Evolutionary conservation across 2,797 vertebrate species (phyloP).

Genomic region (Numenius phaeopus): DNA sequence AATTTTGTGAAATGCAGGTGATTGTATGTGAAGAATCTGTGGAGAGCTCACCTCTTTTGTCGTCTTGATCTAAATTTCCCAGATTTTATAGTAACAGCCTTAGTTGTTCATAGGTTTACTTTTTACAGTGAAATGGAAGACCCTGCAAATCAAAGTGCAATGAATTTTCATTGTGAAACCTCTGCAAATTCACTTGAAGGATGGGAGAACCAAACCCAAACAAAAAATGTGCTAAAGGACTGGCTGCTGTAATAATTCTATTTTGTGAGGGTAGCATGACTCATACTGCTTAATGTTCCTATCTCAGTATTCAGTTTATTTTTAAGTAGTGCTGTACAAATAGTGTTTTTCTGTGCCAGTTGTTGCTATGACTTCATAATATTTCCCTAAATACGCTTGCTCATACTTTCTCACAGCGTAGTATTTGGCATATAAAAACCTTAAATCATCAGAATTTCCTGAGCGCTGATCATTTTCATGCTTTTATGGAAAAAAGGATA

Average conservation of each 20-base stretch:
- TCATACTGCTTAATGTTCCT: conserved; percentile 72
- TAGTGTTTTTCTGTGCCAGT: conserved; percentile 64
- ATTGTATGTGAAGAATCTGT: neutral
- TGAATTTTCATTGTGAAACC: neutral
- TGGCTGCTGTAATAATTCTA: conserved; percentile 52
- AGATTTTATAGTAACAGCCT: neutral
- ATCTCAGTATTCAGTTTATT: conserved; percentile 78
- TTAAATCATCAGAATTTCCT: conserved; percentile 55
- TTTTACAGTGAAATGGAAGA: neutral
- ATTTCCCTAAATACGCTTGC: conserved; percentile 77
- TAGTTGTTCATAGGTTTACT: neutral
- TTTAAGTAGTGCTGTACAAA: conserved; percentile 75
- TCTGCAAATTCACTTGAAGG: conserved; percentile 7
- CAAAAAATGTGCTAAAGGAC: conserved; percentile 54
- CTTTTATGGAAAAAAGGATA: conserved; percentile 32
- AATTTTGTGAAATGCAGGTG: neutral
- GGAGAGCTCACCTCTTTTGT: neutral
- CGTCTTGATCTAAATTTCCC: neutral
- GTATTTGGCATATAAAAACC: conserved; percentile 9
- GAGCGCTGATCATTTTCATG: conserved; percentile 11
- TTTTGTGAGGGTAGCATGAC: conserved; percentile 70
- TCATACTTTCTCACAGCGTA: conserved; percentile 73
- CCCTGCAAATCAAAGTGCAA: neutral
- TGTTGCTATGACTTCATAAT: conserved; percentile 82
- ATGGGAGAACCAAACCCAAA: conserved; percentile 54